Evolutionary conservation across 2,797 vertebrate species (phyloP).

Genomic region (Lepus townsendii): DNA sequence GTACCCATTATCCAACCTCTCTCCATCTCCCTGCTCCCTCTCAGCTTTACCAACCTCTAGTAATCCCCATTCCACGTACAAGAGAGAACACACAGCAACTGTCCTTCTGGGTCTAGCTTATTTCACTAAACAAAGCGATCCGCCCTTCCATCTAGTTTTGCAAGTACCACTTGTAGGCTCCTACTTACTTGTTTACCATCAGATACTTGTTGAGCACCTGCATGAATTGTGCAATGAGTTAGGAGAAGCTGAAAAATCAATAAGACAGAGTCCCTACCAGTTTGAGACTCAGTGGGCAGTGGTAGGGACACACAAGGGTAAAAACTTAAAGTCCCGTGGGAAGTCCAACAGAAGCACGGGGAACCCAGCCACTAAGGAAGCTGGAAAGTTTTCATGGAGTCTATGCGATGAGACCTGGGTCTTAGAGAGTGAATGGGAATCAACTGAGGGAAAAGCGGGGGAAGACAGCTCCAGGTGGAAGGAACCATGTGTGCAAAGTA

Average conservation of each 20-base stretch:
- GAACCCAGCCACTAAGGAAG: neutral
- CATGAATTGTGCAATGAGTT: slow-evolving; percentile 12
- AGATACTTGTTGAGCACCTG: neutral
- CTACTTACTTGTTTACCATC: neutral
- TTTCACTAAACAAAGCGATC: too few species aligned
- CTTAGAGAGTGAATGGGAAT: neutral
- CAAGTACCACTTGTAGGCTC: neutral
- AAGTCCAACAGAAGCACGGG: neutral
- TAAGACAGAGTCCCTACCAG: neutral
- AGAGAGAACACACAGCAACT: too few species aligned
- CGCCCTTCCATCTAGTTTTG: too few species aligned
- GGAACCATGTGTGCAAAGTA: neutral
- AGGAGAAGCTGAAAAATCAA: neutral
- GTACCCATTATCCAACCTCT: too few species aligned
- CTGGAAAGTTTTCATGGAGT: neutral
- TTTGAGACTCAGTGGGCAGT: neutral
- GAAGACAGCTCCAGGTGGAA: neutral
- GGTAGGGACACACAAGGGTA: neutral
- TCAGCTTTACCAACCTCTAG: too few species aligned
- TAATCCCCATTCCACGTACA: too few species aligned
- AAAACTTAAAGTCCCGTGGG: neutral
- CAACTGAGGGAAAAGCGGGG: neutral
- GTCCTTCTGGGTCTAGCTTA: too few species aligned
- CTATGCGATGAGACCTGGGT: neutral
- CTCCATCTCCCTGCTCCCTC: too few species aligned